These are phyloP conservation scores for Drosophila burlai DNA, from an alignment of 1,140 invertebrate genomes.

Conservation along the genomic window DNA sequence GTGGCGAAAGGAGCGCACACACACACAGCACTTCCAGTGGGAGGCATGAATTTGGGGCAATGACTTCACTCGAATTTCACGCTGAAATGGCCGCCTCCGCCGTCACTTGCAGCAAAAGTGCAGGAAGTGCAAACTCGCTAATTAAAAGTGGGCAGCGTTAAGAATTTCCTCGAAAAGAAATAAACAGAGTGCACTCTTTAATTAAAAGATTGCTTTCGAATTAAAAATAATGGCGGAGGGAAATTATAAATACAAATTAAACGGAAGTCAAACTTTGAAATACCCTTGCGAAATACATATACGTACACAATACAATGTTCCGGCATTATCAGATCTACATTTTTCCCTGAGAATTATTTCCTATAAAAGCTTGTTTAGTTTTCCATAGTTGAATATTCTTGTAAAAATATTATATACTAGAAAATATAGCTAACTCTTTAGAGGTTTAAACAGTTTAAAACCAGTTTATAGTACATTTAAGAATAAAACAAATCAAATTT, in stretches of 20 bases:
- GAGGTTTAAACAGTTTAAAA: background rate
- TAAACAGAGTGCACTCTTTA: slow-evolving; percentile 50
- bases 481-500: background rate
- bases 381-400: background rate
- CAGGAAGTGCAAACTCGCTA: slow-evolving; percentile 34
- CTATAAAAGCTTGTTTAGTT: background rate
- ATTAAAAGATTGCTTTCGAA: slow-evolving; percentile 59
- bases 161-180: slow-evolving; percentile 4
- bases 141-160: slow-evolving; percentile 47
- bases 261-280: slow-evolving; percentile 9
- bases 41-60: slow-evolving; percentile 60
- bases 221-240: slow-evolving; percentile 28
- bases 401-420: background rate
- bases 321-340: background rate
- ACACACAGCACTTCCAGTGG: slow-evolving; percentile 14
- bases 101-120: slow-evolving; percentile 11
- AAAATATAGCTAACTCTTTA: background rate
- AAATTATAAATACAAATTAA: slow-evolving; percentile 12
- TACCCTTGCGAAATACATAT: slow-evolving; percentile 6
- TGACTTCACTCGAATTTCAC: slow-evolving; percentile 39
- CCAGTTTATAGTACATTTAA: background rate
- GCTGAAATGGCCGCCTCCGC: slow-evolving; percentile 20
- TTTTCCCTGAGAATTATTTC: background rate
- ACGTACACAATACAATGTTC: background rate
- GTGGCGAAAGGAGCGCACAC: slow-evolving; percentile 25